Percentiles rank a stretch among this genome's conserved stretches.
Evolutionary conservation across 2,888 invertebrate species (phyloP).

Genomic region (Dynastes maya): DNA sequence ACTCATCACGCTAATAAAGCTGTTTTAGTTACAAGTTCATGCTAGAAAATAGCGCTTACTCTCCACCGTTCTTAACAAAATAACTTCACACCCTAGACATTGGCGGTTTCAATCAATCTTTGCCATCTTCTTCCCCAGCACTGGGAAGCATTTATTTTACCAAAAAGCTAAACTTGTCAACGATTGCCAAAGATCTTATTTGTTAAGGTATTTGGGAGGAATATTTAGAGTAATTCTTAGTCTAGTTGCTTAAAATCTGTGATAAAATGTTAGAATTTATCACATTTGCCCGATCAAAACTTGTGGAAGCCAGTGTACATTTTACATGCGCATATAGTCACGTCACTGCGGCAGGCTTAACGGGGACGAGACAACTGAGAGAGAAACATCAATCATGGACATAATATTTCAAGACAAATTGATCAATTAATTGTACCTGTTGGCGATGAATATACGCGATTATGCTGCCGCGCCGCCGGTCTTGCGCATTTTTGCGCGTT

Average conservation of each 20-base stretch:
- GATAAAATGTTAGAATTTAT: too few species aligned
- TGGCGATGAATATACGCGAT: conserved; percentile 48
- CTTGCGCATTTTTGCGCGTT: conserved; percentile 44
- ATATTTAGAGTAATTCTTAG: too few species aligned
- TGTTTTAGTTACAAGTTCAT: neutral
- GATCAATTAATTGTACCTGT: conserved; percentile 54
- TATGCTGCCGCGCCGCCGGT: conserved; percentile 29
- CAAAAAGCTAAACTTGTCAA: too few species aligned
- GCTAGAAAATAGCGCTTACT: too few species aligned
- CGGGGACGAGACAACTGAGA: conserved; percentile 27
- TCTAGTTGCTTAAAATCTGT: too few species aligned
- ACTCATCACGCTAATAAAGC: conserved; percentile 36
- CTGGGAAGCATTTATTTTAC: too few species aligned
- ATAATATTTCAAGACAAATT: conserved; percentile 57
- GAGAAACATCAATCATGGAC: conserved; percentile 56
- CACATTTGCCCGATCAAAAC: neutral
- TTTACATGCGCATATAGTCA: neutral
- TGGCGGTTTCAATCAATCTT: too few species aligned
- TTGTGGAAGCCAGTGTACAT: neutral
- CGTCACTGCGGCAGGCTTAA: neutral
- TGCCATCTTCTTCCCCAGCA: too few species aligned
- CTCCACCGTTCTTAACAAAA: too few species aligned
- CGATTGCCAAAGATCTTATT: too few species aligned
- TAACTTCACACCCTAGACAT: too few species aligned
- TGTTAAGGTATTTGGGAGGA: too few species aligned